phyloP scores from a whole-genome alignment of 2,888 invertebrate species.

The Orchesella flavescens region DNA sequence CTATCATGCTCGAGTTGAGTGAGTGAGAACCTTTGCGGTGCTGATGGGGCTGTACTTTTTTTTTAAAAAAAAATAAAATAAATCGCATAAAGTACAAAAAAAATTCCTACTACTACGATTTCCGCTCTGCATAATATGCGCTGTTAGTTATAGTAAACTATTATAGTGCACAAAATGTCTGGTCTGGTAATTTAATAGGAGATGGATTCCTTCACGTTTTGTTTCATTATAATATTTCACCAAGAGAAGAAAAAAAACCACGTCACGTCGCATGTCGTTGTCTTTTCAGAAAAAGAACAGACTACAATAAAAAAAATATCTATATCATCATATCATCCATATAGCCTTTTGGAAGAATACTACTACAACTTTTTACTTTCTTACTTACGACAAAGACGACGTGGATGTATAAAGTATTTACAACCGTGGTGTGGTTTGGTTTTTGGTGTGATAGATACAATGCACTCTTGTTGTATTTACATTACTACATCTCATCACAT shows the following conservation, averaged over 20 bases:
- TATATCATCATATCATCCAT: too few relatives aligned
- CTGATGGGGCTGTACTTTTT: too few relatives aligned
- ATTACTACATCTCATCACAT: constrained; percentile 33
- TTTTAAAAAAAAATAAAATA: too few relatives aligned
- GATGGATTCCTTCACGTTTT: constrained; percentile 17
- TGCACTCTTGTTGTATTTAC: constrained; percentile 57
- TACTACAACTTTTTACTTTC: too few relatives aligned
- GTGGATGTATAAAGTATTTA: background rate
- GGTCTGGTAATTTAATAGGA: too few relatives aligned
- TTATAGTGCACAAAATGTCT: too few relatives aligned
- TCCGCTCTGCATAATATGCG: too few relatives aligned
- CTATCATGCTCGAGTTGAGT: constrained; percentile 15
- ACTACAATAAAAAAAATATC: too few relatives aligned
- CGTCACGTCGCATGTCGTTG: constrained; percentile 22
- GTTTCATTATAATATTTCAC: constrained; percentile 4
- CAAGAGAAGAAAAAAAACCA: background rate
- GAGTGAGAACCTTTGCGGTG: background rate
- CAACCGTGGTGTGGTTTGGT: background rate
- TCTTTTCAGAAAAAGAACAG: background rate
- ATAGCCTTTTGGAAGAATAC: too few relatives aligned
- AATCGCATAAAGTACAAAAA: too few relatives aligned
- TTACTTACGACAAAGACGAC: background rate
- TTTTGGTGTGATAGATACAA: constrained; percentile 33
- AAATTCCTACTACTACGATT: too few relatives aligned
- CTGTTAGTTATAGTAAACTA: too few relatives aligned